Evolutionary conservation across 37 sponge, comb jelly and placozoan species (phyloP).

Genomic region (Beroe forskalii): DNA sequence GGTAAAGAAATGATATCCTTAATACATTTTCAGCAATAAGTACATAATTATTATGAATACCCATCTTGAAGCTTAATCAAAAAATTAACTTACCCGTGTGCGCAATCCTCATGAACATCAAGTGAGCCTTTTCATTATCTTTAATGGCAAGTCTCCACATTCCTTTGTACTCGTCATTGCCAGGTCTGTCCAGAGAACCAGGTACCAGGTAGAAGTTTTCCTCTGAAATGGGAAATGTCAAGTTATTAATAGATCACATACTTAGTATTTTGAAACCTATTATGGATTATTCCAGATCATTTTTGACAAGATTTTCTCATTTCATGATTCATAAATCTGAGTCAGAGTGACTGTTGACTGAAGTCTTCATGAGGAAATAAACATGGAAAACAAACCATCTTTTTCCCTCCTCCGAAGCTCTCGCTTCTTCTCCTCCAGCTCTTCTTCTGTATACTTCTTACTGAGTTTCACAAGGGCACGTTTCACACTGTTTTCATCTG

Average conservation of each 20-base stretch:
- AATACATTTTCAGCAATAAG: no score
- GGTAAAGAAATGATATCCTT: no score
- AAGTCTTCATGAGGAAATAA: no score
- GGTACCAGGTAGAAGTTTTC: conserved; percentile 42
- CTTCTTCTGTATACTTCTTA: conserved; percentile 27
- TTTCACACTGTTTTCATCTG: conserved; percentile 69
- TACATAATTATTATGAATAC: no score
- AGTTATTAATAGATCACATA: no score
- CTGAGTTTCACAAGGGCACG: conserved; percentile 70
- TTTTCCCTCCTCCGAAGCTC: conserved; percentile 47
- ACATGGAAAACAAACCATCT: conserved; percentile 43
- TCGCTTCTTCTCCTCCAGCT: conserved; percentile 24
- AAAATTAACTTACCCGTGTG: conserved; percentile 33
- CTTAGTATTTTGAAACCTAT: no score
- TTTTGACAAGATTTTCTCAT: no score
- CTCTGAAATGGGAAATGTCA: no score
- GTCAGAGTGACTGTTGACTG: no score
- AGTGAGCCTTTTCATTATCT: conserved; percentile 35
- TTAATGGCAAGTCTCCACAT: conserved; percentile 27
- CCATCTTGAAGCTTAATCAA: no score
- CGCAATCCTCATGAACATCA: conserved; percentile 49
- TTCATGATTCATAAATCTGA: no score
- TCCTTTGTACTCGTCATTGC: conserved; percentile 14
- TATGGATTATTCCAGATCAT: no score
- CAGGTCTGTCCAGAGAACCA: conserved; percentile 24